Percentiles rank a stretch among this genome's conserved stretches.
phyloP scores from a whole-genome alignment of 2,113 vertebrate genomes.

The Jacana jacana region DNA sequence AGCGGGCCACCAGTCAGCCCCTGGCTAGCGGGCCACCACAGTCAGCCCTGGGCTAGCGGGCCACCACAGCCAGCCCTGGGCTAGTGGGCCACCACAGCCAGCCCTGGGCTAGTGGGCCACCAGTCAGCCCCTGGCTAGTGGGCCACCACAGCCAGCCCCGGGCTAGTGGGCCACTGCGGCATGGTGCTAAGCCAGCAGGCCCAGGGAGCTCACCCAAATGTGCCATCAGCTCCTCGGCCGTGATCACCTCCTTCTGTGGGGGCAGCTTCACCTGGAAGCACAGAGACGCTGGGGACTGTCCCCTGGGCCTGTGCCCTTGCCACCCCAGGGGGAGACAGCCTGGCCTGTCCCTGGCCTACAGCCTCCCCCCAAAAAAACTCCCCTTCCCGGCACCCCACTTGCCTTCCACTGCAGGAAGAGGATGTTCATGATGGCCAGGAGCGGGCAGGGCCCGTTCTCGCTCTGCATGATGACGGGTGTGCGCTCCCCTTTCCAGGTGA shows the following conservation, averaged over 20 bases:
- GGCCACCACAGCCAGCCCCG: too few relatives aligned
- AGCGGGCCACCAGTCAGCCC: too few relatives aligned
- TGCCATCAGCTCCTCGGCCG: constrained; percentile 89
- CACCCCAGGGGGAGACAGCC: rapidly evolving
- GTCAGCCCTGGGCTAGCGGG: too few relatives aligned
- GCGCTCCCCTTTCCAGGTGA: constrained; percentile 89
- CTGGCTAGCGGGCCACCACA: not conserved
- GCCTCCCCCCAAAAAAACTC: rapidly evolving
- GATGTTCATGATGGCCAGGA: constrained; percentile 93
- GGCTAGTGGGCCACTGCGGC: too few relatives aligned
- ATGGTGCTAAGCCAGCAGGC: rapidly evolving
- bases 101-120: too few relatives aligned
- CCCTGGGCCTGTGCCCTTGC: rapidly evolving
- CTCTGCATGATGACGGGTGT: constrained; percentile 90
- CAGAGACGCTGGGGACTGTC: rapidly evolving
- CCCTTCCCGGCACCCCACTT: not conserved
- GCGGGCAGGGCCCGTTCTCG: constrained; percentile 90
- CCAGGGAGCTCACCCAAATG: constrained; percentile 81
- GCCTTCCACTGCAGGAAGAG: constrained; percentile 94
- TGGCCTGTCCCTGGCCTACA: rapidly evolving
- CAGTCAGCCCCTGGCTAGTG: not conserved
- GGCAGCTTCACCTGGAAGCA: constrained; percentile 85
- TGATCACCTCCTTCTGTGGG: constrained; percentile 88
- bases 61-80: not conserved
- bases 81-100: too few relatives aligned